These are phyloP conservation scores for Apomyelois bistriatella DNA, from an alignment of 2,888 invertebrate species.

Conservation along the genomic window DNA sequence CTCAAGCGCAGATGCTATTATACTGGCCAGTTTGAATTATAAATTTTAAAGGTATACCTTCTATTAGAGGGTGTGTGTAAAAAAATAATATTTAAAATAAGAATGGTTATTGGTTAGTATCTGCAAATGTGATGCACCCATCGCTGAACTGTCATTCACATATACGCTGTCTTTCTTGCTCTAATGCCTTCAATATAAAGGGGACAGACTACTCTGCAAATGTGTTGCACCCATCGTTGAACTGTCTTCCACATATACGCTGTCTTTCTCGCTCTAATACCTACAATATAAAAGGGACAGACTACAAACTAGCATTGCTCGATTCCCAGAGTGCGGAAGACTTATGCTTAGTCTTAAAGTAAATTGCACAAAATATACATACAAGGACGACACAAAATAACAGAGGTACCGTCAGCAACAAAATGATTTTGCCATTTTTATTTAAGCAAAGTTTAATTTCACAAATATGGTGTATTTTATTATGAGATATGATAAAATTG, in stretches of 20 bases:
- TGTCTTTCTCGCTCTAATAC: neutral
- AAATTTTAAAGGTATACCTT: too few species aligned
- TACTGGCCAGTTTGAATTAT: too few species aligned
- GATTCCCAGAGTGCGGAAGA: conserved; percentile 27
- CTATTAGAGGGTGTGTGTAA: too few species aligned
- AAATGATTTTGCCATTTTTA: neutral
- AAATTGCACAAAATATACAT: conserved; percentile 55
- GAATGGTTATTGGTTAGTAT: too few species aligned
- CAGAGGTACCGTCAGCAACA: conserved; percentile 16
- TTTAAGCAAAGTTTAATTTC: neutral
- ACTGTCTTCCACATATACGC: neutral
- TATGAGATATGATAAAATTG: too few species aligned
- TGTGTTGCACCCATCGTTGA: neutral
- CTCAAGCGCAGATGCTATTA: too few species aligned
- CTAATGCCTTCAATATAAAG: too few species aligned
- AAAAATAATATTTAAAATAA: too few species aligned
- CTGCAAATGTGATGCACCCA: neutral
- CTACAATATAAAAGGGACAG: conserved; percentile 3
- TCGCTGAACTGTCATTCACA: neutral
- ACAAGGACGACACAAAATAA: conserved; percentile 33
- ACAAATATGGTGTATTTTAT: neutral
- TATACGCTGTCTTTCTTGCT: too few species aligned
- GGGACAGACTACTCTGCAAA: too few species aligned
- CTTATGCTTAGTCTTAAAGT: conserved; percentile 21
- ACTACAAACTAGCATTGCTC: conserved; percentile 11